phyloP scores from a whole-genome alignment of 2,113 vertebrate species.

The Cheilinus undulatus region DNA sequence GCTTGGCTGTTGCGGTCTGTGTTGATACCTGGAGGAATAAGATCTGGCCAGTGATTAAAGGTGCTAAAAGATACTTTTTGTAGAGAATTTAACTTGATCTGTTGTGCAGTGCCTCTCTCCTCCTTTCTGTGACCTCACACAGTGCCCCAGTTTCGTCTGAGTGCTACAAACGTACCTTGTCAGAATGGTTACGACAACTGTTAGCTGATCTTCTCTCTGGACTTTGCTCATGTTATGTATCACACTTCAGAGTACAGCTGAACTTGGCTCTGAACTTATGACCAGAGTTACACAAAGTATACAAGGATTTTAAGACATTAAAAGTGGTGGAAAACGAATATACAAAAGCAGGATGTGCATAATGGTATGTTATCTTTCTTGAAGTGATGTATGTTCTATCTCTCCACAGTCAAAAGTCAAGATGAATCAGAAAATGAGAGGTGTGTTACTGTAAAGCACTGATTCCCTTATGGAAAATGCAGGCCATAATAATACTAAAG shows the following conservation, averaged over 20 bases:
- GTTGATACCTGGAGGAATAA: conserved; percentile 92
- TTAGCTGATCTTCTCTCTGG: background rate
- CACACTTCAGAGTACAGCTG: conserved; percentile 2
- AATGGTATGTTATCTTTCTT: background rate
- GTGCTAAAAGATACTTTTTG: conserved; percentile 67
- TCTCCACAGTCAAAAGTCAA: conserved; percentile 73
- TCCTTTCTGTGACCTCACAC: background rate
- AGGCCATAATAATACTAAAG: background rate
- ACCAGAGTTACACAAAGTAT: background rate
- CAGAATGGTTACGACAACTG: background rate
- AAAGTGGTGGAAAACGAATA: no score
- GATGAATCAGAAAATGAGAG: conserved; percentile 92
- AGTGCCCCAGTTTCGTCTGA: background rate
- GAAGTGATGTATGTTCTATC: conserved; percentile 11
- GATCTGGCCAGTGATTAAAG: conserved; percentile 92
- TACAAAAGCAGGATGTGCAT: background rate
- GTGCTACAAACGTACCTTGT: conserved; percentile 12
- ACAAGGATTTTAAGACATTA: no score
- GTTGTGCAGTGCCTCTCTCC: no score
- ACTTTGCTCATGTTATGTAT: conserved; percentile 14
- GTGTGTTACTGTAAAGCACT: conserved; percentile 77
- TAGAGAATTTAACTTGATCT: no score
- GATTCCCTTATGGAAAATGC: background rate
- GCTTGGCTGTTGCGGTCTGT: conserved; percentile 86
- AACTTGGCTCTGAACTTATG: conserved; percentile 12